Base-by-base conservation (phyloP, 2,888 invertebrate genomes). In the Lasiommata megera region DNA sequence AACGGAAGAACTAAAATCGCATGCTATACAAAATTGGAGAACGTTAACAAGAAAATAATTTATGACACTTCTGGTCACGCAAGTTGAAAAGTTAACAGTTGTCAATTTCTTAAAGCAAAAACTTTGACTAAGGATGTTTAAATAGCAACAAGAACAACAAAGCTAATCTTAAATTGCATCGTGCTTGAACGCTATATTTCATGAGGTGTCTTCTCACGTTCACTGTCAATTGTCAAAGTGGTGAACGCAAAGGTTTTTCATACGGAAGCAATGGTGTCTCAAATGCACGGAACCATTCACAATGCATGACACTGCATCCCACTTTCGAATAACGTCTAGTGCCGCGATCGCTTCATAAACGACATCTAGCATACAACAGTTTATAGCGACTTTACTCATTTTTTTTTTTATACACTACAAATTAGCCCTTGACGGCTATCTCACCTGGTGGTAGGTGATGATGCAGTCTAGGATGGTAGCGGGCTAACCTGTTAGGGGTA, bases 171-270 rank as follows among this genome's bases (percentile, higher is more conserved):
- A 31, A 44, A 12, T 1, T 8, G 12, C 28, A 6, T 29, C 31
- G 16, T 16, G 29, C 12, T 5, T n/a, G n/a, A n/a, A n/a, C n/a
- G 23, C 28, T 28, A n/a, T 46, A 16, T 46, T 46, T 31, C 16
- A 29, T 46, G 31, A 11, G 31, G n/a, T 18, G 3, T 40, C n/a
- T 31, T 46, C 46, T 46, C 46, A 46, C 46, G 46, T 46, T 46
- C 46, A 46, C 31, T 46, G 46, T 31, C 46, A 46, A 46, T 16
- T 31, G 46, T 16, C 28, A 9, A 28, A 44, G 44, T 29, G 28
- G 12, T 12, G 43, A 43, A 16, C 16, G 29, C 9, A 1, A 14
- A 9, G 46, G 29, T 29, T 46, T 31, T 46, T 31, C 14, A 31
- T 8, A 31, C 31, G 46, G 46, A 46, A 46, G 46, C 46, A 11